phyloP scores from a whole-genome alignment of 2,888 invertebrate genomes.

The Spicauda simplicius region DNA sequence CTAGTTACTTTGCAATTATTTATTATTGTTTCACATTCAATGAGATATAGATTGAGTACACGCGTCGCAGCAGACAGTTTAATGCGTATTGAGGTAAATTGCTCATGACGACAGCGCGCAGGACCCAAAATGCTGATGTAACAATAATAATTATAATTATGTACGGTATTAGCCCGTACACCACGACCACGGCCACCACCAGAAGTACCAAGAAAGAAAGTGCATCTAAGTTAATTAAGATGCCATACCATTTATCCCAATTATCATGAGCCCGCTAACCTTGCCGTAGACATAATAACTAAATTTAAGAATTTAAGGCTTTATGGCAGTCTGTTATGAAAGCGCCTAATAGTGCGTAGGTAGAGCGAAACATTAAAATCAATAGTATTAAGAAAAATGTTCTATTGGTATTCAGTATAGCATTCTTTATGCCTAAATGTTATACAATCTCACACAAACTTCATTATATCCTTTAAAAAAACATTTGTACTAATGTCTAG shows the following conservation, averaged over 20 bases:
- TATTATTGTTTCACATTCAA: no score
- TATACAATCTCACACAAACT: no score
- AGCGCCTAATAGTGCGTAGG: slow-evolving; percentile 21
- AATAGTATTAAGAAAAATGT: slow-evolving; percentile 4
- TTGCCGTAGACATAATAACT: slow-evolving; percentile 18
- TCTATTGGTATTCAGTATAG: not conserved
- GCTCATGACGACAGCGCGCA: no score
- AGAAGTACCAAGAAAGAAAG: not conserved
- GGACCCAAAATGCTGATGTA: no score
- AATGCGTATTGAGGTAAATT: no score
- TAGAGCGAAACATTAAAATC: slow-evolving; percentile 13
- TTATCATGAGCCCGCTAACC: slow-evolving; percentile 27
- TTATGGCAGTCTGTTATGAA: slow-evolving; percentile 9
- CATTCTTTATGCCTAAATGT: not conserved
- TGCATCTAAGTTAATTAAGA: slow-evolving; percentile 17
- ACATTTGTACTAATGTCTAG: no score
- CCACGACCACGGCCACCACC: not conserved
- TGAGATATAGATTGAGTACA: no score
- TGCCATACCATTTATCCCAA: slow-evolving; percentile 1
- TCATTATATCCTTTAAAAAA: no score
- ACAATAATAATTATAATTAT: no score
- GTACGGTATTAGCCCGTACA: no score
- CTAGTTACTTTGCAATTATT: no score
- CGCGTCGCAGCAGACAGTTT: no score
- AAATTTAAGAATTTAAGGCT: slow-evolving; percentile 19